Percentiles rank a stretch among this genome's conserved stretches.
Conservation (phyloP, 2,888 invertebrate species). For the Apotomis turbidana region DNA sequence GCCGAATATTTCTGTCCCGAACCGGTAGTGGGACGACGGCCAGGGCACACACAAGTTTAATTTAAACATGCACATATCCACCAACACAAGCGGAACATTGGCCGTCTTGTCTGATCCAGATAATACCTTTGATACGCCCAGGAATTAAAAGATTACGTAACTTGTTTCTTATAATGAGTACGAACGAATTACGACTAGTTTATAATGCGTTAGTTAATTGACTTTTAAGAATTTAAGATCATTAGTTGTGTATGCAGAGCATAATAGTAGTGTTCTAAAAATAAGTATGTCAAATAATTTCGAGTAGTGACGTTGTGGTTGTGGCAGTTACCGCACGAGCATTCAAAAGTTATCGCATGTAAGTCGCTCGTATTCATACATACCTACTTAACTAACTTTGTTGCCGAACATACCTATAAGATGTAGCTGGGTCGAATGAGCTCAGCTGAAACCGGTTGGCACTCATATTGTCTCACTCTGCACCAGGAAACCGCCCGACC, state of each 20-base stretch:
- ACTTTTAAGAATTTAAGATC: background rate
- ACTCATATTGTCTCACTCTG: slow-evolving; percentile 79
- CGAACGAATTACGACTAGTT: slow-evolving; percentile 3
- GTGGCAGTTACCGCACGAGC: slow-evolving; percentile 5
- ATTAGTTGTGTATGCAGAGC: background rate
- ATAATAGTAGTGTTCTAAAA: background rate
- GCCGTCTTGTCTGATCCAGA: slow-evolving; percentile 52
- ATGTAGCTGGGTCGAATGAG: slow-evolving; percentile 65
- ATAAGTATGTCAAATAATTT: background rate
- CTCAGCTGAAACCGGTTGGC: slow-evolving; percentile 76
- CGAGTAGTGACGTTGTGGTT: background rate
- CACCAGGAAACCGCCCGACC: slow-evolving; percentile 77
- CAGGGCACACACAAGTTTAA: slow-evolving; percentile 69
- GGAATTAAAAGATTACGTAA: slow-evolving; percentile 40
- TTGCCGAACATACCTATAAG: slow-evolving; percentile 34
- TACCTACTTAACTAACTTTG: slow-evolving; percentile 31
- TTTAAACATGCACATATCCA: slow-evolving; percentile 49
- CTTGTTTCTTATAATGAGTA: slow-evolving; percentile 7
- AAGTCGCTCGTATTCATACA: slow-evolving; percentile 12
- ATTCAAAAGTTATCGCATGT: background rate
- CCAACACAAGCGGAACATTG: slow-evolving; percentile 54
- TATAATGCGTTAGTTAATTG: slow-evolving; percentile 10
- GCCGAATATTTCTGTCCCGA: slow-evolving; percentile 84
- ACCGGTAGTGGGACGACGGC: slow-evolving; percentile 83
- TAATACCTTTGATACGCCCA: slow-evolving; percentile 34